Conservation (phyloP, 2,888 invertebrate species). For the Melitaea athalia region DNA sequence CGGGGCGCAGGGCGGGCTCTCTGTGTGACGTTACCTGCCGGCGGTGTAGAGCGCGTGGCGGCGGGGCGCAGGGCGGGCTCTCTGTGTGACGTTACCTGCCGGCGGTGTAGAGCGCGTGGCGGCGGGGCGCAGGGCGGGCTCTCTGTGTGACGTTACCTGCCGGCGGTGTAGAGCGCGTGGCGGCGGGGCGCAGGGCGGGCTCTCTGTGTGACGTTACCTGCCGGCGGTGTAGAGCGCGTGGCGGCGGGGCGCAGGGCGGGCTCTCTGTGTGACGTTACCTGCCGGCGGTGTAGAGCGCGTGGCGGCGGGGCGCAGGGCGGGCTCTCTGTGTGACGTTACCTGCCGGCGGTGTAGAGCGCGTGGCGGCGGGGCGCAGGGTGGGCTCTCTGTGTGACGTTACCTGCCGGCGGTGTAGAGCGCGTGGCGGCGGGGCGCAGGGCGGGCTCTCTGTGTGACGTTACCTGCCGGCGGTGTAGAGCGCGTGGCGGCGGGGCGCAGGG, state of each 20-base stretch:
- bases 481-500: neutral
- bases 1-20: neutral
- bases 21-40: neutral
- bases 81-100: slow-evolving; percentile 42
- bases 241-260: neutral
- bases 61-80: slow-evolving; percentile 21
- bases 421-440: no score
- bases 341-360: neutral
- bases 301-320: neutral
- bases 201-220: neutral
- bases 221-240: neutral
- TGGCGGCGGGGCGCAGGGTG: neutral
- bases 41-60: neutral
- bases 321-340: no score
- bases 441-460: no score
- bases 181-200: neutral
- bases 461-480: neutral
- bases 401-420: no score
- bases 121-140: no score
- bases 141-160: slow-evolving; percentile 72
- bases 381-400: slow-evolving; percentile 44
- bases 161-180: slow-evolving; percentile 4
- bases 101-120: no score
- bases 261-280: slow-evolving; percentile 83
- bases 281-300: slow-evolving; percentile 88